Evolutionary conservation across 2,797 vertebrate species (phyloP), one percentile per base, ranked within the genome.

Genomic region (Enteromius afrohamiltoni): DNA sequence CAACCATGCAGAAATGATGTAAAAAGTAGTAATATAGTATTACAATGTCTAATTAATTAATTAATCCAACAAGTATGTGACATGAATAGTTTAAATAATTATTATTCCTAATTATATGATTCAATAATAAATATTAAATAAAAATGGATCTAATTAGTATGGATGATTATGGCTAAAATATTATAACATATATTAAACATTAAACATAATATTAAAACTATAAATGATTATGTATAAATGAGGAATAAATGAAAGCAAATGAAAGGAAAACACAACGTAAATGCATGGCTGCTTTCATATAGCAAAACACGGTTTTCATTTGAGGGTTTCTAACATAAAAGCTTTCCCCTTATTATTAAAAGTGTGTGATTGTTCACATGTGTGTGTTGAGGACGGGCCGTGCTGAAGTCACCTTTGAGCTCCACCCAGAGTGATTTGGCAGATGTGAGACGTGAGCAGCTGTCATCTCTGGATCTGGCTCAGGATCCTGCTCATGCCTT

Each of bases 401-500:
- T 84, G 77, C 67, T 40, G 76, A 88, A 91, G 89, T 93, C 92
- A 93, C 91, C 90, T 92, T 86, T 58, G 83, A 68, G 47, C 79
- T 85, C 87, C 83, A 87, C 90, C 84, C 87, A 90, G 88, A 86
- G 87, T 91, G 90, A 92, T 90, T 91, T 93, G 92, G 91, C 93
- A 93, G 92, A 92, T 94, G 92, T 92, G 88, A 81, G 84, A 87
- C 6, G 47, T 82, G 87, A 93, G 91, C 93, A 93, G 92, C 93
- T 94, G 94, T 86, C 91, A 77, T 89, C 88, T 92, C 92, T 93
- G 92, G 92, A 92, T 94, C 82, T 70, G 91, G 93, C 88, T n/a
- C 75, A 82, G 88, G 79, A 88, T 91, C 90, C 90, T 91, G 55
- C 79, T 87, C 87, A 90, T 89, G 90, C 90, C 92, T 92, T 91